A percentile compares a stretch with the other conserved stretches of the same genome.
Conservation (phyloP, 2,888 invertebrate genomes). For the Drosophila anomalata region DNA sequence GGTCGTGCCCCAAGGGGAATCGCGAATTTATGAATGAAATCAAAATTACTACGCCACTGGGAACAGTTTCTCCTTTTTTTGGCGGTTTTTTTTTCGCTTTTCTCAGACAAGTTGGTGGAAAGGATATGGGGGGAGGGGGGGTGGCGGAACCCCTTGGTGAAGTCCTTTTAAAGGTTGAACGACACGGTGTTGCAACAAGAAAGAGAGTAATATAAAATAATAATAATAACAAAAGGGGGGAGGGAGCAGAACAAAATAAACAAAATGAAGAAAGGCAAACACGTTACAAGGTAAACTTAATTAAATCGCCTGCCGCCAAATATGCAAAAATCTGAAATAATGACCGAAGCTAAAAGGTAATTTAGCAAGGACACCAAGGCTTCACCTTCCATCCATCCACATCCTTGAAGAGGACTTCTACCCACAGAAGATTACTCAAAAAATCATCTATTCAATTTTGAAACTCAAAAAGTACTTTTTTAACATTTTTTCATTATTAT, state of each 20-base stretch:
- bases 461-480: too few species aligned
- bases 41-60: conserved; percentile 45
- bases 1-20: conserved; percentile 12
- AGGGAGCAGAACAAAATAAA: conserved; percentile 8
- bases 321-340: neutral
- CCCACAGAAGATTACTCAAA: neutral
- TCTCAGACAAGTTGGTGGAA: too few species aligned
- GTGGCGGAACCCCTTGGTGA: conserved; percentile 9
- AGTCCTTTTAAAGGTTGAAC: conserved; percentile 42
- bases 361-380: neutral
- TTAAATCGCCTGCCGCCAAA: conserved; percentile 13
- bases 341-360: neutral
- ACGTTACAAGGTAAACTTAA: conserved; percentile 5
- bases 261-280: conserved; percentile 29
- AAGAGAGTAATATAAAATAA: conserved; percentile 4
- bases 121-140: conserved; percentile 2
- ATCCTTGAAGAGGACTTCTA: neutral
- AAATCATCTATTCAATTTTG: too few species aligned
- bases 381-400: neutral
- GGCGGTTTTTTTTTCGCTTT: neutral
- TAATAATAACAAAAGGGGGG: conserved; percentile 4
- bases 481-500: neutral
- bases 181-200: conserved; percentile 16
- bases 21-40: conserved; percentile 61
- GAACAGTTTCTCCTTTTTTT: conserved; percentile 38